Base-by-base conservation (phyloP, 2,888 invertebrate species). In the Metopia argyrocephala region DNA sequence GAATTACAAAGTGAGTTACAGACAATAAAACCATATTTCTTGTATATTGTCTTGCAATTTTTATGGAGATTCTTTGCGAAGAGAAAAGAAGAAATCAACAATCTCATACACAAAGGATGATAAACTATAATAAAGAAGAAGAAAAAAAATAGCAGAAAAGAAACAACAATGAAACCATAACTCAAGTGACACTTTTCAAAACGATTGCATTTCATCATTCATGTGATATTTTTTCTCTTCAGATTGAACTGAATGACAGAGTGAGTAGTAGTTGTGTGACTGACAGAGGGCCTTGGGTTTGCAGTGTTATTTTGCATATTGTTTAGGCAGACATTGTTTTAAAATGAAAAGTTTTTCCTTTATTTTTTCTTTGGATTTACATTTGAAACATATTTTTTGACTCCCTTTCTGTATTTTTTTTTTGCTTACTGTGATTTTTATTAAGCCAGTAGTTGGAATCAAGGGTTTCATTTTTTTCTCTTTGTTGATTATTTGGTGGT, bases 101-200 rank as follows among this genome's bases (percentile, higher is more conserved):
- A n/a, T n/a, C n/a, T n/a, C n/a, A 20, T 28, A 68, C 48, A 64
- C 45, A 69, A 65, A 57, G 12, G 46, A 50, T 6, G 18, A 50
- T 38, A 15, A 25, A 27, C 46, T 20, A 54, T 68, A 52, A 61
- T 54, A 62, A 61, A 66, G 21, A 68, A 28, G 38, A 21, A 66
- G 27, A 52, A 15, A 38, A 27, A 52, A 23, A 21, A 50, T 46
- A 45, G 64, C n/a, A n/a, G n/a, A n/a, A n/a, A n/a, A 62, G 28
- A 27, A 70, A 65, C 76, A 83, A 88, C 89, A 89, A 88, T 88
- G 88, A 85, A 87, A 85, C 87, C 87, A 89, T 88, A 88, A 88
- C 88, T 88, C 89, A 89, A 88, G 89, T 89, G 89, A 89, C 88
- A 88, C 88, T 89, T 88, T 88, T 88, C 86, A 88, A 87, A 87